phyloP scores from a whole-genome alignment of 2,797 vertebrate species.

The Clamator glandarius region DNA sequence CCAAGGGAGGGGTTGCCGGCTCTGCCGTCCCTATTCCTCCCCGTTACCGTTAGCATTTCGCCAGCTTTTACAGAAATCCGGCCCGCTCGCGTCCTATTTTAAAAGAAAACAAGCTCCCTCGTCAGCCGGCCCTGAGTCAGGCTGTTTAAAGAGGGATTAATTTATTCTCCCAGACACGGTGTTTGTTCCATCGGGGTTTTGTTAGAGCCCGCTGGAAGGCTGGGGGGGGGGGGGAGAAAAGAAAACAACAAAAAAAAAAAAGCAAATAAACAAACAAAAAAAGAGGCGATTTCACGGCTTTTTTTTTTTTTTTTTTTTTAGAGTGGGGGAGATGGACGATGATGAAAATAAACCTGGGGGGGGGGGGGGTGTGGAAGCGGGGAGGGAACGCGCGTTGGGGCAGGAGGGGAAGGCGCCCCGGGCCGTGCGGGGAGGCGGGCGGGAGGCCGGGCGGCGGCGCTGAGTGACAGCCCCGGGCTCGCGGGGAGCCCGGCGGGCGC shows the following conservation, averaged over 20 bases:
- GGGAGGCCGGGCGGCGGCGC: slow-evolving; percentile 52
- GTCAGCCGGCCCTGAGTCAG: slow-evolving; percentile 49
- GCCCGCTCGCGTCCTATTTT: slow-evolving; percentile 62
- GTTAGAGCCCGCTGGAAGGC: slow-evolving; percentile 31
- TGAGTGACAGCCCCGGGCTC: slow-evolving; percentile 64
- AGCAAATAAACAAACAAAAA: neutral
- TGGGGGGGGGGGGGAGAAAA: neutral
- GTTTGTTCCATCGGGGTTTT: slow-evolving; percentile 63
- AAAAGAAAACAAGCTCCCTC: slow-evolving; percentile 62
- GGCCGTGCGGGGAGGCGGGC: slow-evolving; percentile 27
- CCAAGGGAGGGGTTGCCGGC: slow-evolving; percentile 36
- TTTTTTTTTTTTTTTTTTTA: too few relatives aligned
- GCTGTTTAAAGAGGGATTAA: slow-evolving; percentile 66
- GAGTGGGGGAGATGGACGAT: neutral
- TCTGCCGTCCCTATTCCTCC: slow-evolving; percentile 31
- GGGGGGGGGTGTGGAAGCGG: too few relatives aligned
- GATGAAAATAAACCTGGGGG: too few relatives aligned
- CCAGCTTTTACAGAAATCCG: slow-evolving; percentile 56
- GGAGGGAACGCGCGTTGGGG: neutral
- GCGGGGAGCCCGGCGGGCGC: slow-evolving; percentile 55
- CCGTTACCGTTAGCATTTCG: slow-evolving; percentile 30
- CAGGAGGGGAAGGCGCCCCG: neutral
- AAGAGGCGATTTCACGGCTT: neutral
- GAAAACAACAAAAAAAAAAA: too few relatives aligned
- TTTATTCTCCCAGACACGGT: slow-evolving; percentile 55